Evolutionary conservation across 2,797 vertebrate genomes (phyloP), one percentile per base, ranked within the genome.

Genomic region (Mionectes olivaceus): DNA sequence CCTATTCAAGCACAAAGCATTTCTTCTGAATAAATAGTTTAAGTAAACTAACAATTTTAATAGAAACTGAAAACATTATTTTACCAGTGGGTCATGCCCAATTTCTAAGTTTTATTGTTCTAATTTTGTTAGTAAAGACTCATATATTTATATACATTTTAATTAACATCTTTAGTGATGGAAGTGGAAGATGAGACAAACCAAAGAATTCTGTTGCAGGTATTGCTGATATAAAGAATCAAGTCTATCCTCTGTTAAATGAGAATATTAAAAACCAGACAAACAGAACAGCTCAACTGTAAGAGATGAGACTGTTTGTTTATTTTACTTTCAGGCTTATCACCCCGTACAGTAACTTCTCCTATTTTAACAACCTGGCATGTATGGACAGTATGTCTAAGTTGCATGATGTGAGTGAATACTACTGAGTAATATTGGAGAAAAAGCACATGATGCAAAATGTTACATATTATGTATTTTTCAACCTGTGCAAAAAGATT

Each of bases 401-500:
- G 19, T n/a, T 75, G 27, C 21, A 11, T 59, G 24, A 22, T 25
- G 10, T 43, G 13, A 75, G 35, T 52, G 3, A 77, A 24, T 59
- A 15, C 16, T 23, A 23, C 10, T 6, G 19, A 43, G 17, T 39
- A 57, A 68, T 68, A 47, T 1, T 2, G 0, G 14, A 28, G 22
- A 43, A 24, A 59, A 47, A 7, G 7, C 4, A 0, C 16, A 11
- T 18, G 2, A 35, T 41, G 4, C 10, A 2, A 35, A 3, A 39
- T 86, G 3, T n/a, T 67, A 11, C 5, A 5, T 41, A 19, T 10
- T n/a, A 16, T 1, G 1, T 39, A 19, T 7, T 74, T 49, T 75
- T 52, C 22, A 68, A 21, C 5, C 1, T 39, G 5, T n/a, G 35
- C 11, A 47, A 46, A 60, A 63, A 56, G 2, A 35, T 23, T 0